Conservation (phyloP, 2,797 vertebrate species). For the Notolepis coatsorum region DNA sequence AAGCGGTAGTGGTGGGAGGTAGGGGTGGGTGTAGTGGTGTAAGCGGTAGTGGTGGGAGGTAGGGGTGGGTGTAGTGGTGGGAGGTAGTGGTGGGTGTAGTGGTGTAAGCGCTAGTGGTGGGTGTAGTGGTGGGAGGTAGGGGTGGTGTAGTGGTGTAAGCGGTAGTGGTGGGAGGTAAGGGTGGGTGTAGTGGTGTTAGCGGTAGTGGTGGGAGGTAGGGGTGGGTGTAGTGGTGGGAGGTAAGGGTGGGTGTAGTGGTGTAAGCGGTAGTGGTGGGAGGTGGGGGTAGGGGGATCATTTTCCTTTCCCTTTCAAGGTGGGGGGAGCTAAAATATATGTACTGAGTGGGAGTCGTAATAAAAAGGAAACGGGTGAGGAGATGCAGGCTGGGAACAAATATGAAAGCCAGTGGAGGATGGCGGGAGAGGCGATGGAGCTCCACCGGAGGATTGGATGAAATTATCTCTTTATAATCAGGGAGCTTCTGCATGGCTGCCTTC, state of each 20-base stretch:
- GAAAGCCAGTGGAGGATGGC: constrained; percentile 75
- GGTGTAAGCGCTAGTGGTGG: no score
- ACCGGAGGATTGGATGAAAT: constrained; percentile 75
- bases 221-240: no score
- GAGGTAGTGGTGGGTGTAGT: no score
- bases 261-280: constrained; percentile 11
- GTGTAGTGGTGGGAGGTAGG: constrained; percentile 5
- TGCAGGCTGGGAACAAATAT: constrained; percentile 75
- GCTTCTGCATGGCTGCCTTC: constrained; percentile 77
- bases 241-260: no score
- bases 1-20: neutral
- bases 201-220: no score
- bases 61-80: no score
- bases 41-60: no score
- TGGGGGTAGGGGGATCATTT: constrained; percentile 46
- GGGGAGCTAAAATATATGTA: constrained; percentile 73
- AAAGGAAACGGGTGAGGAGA: constrained; percentile 73
- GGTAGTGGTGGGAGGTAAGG: neutral
- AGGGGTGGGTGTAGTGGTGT: no score
- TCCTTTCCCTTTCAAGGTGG: constrained; percentile 56
- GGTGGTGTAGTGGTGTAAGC: neutral
- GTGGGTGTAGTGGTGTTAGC: no score
- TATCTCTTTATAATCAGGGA: constrained; percentile 81
- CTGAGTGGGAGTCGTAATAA: constrained; percentile 75
- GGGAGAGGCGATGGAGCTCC: constrained; percentile 63